These are phyloP conservation scores for Mnemiopsis leidyi DNA, from an alignment of 37 sponge, comb jelly and placozoan species.

Conservation along the genomic window DNA sequence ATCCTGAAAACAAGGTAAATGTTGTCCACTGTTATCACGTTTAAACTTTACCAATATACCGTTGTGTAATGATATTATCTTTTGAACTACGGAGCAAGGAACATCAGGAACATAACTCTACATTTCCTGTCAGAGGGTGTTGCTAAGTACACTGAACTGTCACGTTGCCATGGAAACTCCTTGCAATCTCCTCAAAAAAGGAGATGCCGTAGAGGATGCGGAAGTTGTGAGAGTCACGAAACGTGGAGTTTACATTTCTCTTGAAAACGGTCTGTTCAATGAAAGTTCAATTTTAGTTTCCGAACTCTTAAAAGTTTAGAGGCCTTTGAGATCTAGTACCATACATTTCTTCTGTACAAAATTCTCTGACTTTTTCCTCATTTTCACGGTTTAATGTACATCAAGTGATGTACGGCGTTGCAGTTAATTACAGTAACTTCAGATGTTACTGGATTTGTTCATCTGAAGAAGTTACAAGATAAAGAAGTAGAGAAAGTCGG, in stretches of 20 bases:
- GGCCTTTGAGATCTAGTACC: too few relatives aligned
- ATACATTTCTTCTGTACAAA: too few relatives aligned
- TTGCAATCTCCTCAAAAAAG: not conserved
- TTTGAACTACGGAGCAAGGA: too few relatives aligned
- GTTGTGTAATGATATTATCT: too few relatives aligned
- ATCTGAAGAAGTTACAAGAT: not conserved
- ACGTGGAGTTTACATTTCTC: not conserved
- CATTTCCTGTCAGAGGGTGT: not conserved
- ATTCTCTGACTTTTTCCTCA: too few relatives aligned
- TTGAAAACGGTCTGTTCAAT: not conserved
- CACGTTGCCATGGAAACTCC: slow-evolving; percentile 4
- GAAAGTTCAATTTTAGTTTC: not conserved
- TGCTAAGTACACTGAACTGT: not conserved
- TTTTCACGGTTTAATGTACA: too few relatives aligned
- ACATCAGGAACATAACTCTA: too few relatives aligned
- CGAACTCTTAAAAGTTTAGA: not conserved
- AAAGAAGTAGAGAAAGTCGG: slow-evolving; percentile 23
- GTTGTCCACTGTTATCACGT: too few relatives aligned
- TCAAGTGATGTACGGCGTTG: not conserved
- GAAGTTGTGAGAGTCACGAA: slow-evolving; percentile 37
- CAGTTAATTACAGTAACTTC: not conserved
- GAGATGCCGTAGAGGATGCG: not conserved
- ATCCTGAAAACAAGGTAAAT: slow-evolving; percentile 33
- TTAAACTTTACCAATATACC: too few relatives aligned
- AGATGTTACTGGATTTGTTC: slow-evolving; percentile 14